Evolutionary conservation across 1,140 invertebrate species (phyloP), one percentile per base, ranked within the genome.

Genomic region (Gerris buenoi): DNA sequence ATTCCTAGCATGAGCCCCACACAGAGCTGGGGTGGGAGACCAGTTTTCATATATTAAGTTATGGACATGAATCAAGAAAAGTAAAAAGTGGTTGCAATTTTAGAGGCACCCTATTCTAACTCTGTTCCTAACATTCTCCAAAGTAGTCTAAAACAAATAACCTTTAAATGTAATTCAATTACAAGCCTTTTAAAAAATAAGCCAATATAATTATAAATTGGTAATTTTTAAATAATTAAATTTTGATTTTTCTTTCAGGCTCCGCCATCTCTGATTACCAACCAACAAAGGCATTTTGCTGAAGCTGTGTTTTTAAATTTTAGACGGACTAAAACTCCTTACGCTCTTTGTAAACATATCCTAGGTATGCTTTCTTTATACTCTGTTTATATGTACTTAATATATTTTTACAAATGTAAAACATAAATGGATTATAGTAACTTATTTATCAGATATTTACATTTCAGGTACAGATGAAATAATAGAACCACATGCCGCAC

Each of bases 271-370:
- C 63, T 89, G 68, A 87, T 93, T 23, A 86, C 83, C 56, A 78
- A 81, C 72, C 85, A 91, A 72, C 89, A 93, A 75, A 78, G 91
- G 68, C 85, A 85, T 73, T 82, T 83, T 70, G 91, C 91, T 23
- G 90, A 94, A 78, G 78, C 79, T 71, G 81, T 93, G 23, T 89
- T 94, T 73, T 74, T 93, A 23, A 83, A 86, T 77, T 91, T 94
- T 75, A 81, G 88, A 18, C 91, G 89, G 76, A 87, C 87, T 15
- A 88, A 88, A 77, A 83, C 85, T 69, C 91, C 91, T 29, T 94
- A 92, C 76, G 81, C 83, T 65, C 74, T 92, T 25, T 95, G 91
- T 75, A 83, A 85, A 73, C 82, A 88, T 74, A 89, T 94, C 73
- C 79, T 94, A 68, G 82, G 82, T 84, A 78, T 77, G 74, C 72